Conservation (phyloP, 2,888 invertebrate genomes). For the Entomobrya proxima region DNA sequence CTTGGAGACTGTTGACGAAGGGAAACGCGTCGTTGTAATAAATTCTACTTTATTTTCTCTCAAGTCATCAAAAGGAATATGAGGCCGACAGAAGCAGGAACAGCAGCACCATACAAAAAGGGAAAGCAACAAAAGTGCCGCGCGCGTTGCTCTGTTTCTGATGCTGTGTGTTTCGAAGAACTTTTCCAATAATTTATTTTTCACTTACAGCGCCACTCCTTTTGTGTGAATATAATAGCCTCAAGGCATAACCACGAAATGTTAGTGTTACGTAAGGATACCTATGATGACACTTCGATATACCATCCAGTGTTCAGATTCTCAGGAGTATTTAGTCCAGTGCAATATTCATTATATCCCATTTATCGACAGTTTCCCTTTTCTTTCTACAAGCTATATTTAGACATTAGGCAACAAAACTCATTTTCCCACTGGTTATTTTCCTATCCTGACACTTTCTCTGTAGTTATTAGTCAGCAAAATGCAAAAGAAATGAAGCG, state of each 20-base stretch:
- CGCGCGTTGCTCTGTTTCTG: neutral
- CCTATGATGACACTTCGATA: too few relatives aligned
- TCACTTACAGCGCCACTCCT: slow-evolving; percentile 25
- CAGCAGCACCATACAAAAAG: neutral
- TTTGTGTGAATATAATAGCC: slow-evolving; percentile 22
- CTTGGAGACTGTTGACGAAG: slow-evolving; percentile 18
- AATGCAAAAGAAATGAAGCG: too few relatives aligned
- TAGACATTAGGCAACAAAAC: neutral
- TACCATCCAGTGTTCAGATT: too few relatives aligned
- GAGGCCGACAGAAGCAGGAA: neutral
- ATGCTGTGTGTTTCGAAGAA: neutral
- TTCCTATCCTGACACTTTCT: neutral
- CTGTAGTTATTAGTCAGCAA: neutral
- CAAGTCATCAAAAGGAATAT: neutral
- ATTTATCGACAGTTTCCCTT: neutral
- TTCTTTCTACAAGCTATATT: neutral
- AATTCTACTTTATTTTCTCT: slow-evolving; percentile 11
- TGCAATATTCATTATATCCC: too few relatives aligned
- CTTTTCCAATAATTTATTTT: slow-evolving; percentile 50
- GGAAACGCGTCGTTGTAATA: slow-evolving; percentile 27
- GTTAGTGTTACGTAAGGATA: too few relatives aligned
- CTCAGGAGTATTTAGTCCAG: too few relatives aligned
- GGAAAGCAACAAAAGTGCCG: neutral
- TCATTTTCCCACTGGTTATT: neutral
- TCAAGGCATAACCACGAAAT: too few relatives aligned